A percentile compares a stretch with the other conserved stretches of the same genome.
Conservation (phyloP, 2,888 invertebrate genomes). For the Eilema griseolum region DNA sequence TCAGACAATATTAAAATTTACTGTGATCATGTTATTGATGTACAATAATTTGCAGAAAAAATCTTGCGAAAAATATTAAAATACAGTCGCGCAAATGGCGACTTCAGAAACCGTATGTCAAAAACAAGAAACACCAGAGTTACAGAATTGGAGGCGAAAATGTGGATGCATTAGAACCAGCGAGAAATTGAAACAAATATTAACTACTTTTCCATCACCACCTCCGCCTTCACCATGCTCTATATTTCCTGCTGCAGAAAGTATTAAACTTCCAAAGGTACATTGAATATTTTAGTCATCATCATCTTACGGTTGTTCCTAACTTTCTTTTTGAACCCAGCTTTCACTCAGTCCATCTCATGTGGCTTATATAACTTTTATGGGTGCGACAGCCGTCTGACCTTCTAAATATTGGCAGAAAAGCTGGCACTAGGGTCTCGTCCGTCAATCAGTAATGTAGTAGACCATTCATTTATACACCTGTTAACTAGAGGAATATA, state of each 20-base stretch:
- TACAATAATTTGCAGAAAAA: neutral
- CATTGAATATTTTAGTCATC: neutral
- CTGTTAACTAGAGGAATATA: no score
- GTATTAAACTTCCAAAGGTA: neutral
- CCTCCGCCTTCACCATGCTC: slow-evolving; percentile 65
- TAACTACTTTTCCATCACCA: slow-evolving; percentile 67
- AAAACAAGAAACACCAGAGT: neutral
- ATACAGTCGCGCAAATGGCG: neutral
- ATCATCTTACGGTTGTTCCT: no score
- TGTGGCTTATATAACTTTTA: no score
- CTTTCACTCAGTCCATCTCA: no score
- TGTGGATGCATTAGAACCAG: slow-evolving; percentile 77
- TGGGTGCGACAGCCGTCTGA: no score
- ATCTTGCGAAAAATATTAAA: neutral
- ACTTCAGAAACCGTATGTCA: neutral
- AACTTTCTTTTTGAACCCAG: no score
- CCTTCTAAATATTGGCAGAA: no score
- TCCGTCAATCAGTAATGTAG: no score
- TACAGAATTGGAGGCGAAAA: slow-evolving; percentile 55
- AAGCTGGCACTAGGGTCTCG: no score
- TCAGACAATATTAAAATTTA: no score
- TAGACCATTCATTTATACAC: no score
- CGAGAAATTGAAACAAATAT: slow-evolving; percentile 71
- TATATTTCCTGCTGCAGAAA: neutral
- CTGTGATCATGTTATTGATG: neutral